Conservation (phyloP, 2,888 invertebrate genomes). For the Torymus tubicola region DNA sequence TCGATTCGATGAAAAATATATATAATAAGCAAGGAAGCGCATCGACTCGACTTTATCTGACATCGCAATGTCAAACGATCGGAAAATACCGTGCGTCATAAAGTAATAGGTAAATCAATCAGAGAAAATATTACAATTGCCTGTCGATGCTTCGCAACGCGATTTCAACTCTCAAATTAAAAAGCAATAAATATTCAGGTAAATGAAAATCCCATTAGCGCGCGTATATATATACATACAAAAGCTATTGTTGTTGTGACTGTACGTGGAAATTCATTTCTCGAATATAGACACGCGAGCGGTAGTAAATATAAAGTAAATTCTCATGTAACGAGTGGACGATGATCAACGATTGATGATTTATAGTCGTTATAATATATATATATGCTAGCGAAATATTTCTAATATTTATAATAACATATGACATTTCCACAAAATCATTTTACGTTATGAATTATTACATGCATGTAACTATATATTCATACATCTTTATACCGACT, state of each 20-base stretch:
- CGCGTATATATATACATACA: neutral
- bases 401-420: too few species aligned
- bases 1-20: too few species aligned
- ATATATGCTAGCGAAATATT: too few species aligned
- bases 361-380: too few species aligned
- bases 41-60: conserved; percentile 8
- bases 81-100: conserved; percentile 17
- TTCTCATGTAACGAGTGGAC: conserved; percentile 4
- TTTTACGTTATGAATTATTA: neutral
- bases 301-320: neutral
- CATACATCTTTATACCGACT: neutral
- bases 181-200: conserved; percentile 19
- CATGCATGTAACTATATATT: neutral
- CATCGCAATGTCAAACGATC: conserved; percentile 11
- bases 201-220: neutral
- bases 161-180: conserved; percentile 24
- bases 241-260: neutral
- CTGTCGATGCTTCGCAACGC: neutral
- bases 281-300: neutral
- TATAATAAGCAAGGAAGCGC: neutral
- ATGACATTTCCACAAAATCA: neutral
- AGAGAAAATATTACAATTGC: conserved; percentile 4
- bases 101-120: conserved; percentile 21
- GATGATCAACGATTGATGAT: neutral
- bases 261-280: conserved; percentile 12